Conservation (phyloP, 2,888 invertebrate species). For the Gasteruption jaculator region DNA sequence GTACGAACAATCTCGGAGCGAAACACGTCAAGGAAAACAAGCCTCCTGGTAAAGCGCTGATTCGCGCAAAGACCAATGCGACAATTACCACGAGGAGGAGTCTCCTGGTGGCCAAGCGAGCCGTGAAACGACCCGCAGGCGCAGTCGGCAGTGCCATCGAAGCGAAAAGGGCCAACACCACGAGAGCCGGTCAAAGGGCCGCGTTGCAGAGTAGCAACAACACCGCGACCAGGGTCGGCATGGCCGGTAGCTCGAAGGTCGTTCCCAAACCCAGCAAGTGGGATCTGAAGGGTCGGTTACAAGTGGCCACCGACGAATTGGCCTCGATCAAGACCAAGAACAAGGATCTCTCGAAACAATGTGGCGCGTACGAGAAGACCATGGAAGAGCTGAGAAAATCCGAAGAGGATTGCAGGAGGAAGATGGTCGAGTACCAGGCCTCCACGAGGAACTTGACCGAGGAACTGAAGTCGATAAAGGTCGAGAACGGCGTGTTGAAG, state of each 20-base stretch:
- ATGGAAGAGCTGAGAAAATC: slow-evolving; percentile 27
- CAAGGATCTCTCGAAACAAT: slow-evolving; percentile 54
- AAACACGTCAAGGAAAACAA: slow-evolving; percentile 35
- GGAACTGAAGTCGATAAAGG: slow-evolving; percentile 58
- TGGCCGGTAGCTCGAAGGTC: slow-evolving; percentile 35
- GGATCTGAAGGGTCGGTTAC: slow-evolving; percentile 43
- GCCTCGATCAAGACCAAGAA: slow-evolving; percentile 64
- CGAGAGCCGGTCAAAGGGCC: slow-evolving; percentile 32
- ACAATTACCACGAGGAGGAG: slow-evolving; percentile 24
- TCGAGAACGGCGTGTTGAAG: slow-evolving; percentile 54
- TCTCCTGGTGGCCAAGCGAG: slow-evolving; percentile 18
- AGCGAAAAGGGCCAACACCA: slow-evolving; percentile 32
- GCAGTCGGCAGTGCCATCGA: slow-evolving; percentile 22
- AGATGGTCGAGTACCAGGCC: slow-evolving; percentile 31
- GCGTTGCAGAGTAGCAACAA: slow-evolving; percentile 14
- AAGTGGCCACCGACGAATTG: slow-evolving; percentile 53
- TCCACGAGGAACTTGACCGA: slow-evolving; percentile 54
- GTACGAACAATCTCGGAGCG: slow-evolving; percentile 21
- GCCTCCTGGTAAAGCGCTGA: slow-evolving; percentile 23
- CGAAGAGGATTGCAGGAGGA: slow-evolving; percentile 25
- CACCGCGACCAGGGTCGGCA: slow-evolving; percentile 10
- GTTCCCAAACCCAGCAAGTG: slow-evolving; percentile 39
- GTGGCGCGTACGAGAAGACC: slow-evolving; percentile 25
- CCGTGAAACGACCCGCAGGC: slow-evolving; percentile 35
- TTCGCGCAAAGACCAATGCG: slow-evolving; percentile 32